Evolutionary conservation across 2,888 invertebrate species (phyloP).

Genomic region (Linhomoeus sp.): DNA sequence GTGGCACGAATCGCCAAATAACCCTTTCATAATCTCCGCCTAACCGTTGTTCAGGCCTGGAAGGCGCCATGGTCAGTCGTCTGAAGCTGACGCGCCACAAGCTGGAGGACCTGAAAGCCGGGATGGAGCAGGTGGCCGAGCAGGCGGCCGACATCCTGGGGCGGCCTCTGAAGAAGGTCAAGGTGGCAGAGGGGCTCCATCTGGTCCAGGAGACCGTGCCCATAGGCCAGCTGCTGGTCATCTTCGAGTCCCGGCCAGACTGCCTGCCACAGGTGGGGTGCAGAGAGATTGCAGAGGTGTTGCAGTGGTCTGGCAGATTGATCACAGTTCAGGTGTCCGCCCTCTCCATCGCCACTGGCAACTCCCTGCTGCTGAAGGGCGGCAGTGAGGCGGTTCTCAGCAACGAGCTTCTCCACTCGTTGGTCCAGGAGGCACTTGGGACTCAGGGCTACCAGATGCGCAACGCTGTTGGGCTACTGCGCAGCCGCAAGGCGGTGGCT

Average conservation of each 20-base stretch:
- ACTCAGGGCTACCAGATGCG: slow-evolving; percentile 50
- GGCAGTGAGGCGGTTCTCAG: slow-evolving; percentile 86
- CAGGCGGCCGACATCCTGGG: slow-evolving; percentile 24
- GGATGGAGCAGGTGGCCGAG: slow-evolving; percentile 77
- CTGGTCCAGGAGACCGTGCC: slow-evolving; percentile 85
- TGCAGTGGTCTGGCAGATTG: no score
- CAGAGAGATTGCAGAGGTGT: no score
- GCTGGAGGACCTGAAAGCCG: slow-evolving; percentile 59
- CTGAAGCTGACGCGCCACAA: slow-evolving; percentile 65
- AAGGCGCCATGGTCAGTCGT: slow-evolving; percentile 59
- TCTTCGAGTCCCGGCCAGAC: slow-evolving; percentile 93
- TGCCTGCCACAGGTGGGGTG: slow-evolving; percentile 68
- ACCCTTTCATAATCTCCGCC: no score
- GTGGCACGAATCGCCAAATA: no score
- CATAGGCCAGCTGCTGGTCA: slow-evolving; percentile 86
- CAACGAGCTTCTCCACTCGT: slow-evolving; percentile 68
- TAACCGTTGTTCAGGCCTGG: slow-evolving; percentile 38
- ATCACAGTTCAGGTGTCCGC: slow-evolving; percentile 96
- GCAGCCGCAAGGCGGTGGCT: slow-evolving; percentile 73
- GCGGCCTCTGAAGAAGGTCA: no score
- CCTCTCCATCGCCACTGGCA: slow-evolving; percentile 83
- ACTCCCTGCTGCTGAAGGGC: slow-evolving; percentile 83
- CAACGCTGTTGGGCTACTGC: slow-evolving; percentile 66
- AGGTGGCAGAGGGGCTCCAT: slow-evolving; percentile 57
- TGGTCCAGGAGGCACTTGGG: slow-evolving; percentile 64